Percentiles rank a stretch among this genome's conserved stretches.
Conservation (phyloP, 1,140 invertebrate species). For the Oncopodura yosiiana region DNA sequence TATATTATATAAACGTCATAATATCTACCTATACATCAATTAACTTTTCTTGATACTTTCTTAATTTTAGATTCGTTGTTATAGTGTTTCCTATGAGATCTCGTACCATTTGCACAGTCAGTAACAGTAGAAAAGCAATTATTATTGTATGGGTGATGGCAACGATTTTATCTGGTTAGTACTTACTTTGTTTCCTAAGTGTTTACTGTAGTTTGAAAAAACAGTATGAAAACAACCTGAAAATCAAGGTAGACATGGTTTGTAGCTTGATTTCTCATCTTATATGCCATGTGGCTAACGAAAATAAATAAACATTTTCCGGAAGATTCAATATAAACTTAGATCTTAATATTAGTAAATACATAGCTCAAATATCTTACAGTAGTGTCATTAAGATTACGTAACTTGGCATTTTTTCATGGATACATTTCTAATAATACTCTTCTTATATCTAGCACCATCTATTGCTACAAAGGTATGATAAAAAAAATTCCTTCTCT, state of each 20-base stretch:
- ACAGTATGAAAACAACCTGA: too few relatives aligned
- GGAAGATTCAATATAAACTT: too few relatives aligned
- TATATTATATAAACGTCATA: slow-evolving; percentile 27
- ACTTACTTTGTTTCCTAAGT: background rate
- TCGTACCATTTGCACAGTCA: slow-evolving; percentile 43
- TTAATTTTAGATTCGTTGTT: slow-evolving; percentile 42
- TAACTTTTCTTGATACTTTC: background rate
- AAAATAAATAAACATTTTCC: background rate
- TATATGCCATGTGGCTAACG: background rate
- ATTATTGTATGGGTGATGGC: slow-evolving; percentile 42
- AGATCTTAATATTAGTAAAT: too few relatives aligned
- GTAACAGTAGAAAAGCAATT: slow-evolving; percentile 42
- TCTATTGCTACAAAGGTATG: too few relatives aligned
- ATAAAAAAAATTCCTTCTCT: background rate
- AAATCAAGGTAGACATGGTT: too few relatives aligned
- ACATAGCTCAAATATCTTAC: too few relatives aligned
- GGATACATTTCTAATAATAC: too few relatives aligned
- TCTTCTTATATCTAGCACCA: too few relatives aligned
- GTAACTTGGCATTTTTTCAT: too few relatives aligned
- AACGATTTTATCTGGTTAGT: background rate
- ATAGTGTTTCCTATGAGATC: slow-evolving; percentile 45
- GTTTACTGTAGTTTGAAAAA: background rate
- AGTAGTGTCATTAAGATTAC: too few relatives aligned
- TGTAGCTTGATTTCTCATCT: too few relatives aligned
- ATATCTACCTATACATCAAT: background rate